Percentiles rank a stretch among this genome's conserved stretches.
Conservation (phyloP, 2,888 invertebrate genomes). For the Cephus rjabovi region DNA sequence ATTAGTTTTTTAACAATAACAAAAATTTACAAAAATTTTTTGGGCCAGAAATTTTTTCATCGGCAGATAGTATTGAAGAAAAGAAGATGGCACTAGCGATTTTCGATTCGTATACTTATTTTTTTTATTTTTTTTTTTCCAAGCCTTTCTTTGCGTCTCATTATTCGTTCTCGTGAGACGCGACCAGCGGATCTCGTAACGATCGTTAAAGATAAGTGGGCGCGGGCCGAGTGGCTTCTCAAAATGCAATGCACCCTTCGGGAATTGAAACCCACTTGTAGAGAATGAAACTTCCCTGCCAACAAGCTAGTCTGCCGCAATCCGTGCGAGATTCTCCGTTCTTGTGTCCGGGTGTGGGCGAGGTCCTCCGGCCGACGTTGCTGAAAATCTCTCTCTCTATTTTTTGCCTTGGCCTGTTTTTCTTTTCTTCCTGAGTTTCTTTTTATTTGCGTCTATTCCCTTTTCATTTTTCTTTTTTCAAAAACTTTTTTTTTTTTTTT, state of each 20-base stretch:
- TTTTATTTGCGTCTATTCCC: slow-evolving; percentile 17
- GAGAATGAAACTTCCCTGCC: slow-evolving; percentile 67
- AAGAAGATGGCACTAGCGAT: no score
- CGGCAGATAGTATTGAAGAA: no score
- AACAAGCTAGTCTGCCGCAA: slow-evolving; percentile 67
- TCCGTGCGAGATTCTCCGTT: slow-evolving; percentile 59
- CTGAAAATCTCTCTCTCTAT: slow-evolving; percentile 54
- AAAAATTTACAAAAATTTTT: no score
- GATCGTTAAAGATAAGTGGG: background rate
- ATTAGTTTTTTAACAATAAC: no score
- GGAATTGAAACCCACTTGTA: slow-evolving; percentile 65
- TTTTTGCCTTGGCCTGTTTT: slow-evolving; percentile 25
- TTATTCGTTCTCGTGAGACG: no score
- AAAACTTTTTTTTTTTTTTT: slow-evolving; percentile 10
- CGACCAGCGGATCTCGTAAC: no score
- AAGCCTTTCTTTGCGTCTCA: no score
- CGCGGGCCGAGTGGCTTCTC: background rate
- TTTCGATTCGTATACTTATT: no score
- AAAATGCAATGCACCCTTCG: slow-evolving; percentile 59
- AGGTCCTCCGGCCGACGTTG: slow-evolving; percentile 58
- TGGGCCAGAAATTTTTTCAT: no score
- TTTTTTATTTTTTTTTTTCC: no score
- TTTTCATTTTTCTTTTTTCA: slow-evolving; percentile 17
- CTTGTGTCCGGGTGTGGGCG: slow-evolving; percentile 56
- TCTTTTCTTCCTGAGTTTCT: slow-evolving; percentile 26